Percentiles rank a stretch among this genome's conserved stretches.
Evolutionary conservation across 1,140 invertebrate species (phyloP).

Genomic region (Bradynema listronoti): DNA sequence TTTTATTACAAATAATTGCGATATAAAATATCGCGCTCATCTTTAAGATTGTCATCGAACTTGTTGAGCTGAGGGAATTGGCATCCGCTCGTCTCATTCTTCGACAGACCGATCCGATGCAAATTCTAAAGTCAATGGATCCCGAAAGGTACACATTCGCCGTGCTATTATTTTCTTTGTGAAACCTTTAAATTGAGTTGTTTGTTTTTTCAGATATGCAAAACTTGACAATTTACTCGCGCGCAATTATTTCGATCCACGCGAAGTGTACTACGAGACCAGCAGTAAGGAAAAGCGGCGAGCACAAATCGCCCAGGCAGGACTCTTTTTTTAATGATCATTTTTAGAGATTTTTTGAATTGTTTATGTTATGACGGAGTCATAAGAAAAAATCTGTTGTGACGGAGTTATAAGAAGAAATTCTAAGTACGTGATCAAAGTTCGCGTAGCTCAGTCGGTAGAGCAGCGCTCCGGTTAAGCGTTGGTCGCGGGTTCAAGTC

Average conservation of each 20-base stretch:
- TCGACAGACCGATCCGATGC: constrained; percentile 97
- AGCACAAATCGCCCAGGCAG: constrained; percentile 76
- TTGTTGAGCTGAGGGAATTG: constrained; percentile 91
- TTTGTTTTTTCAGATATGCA: constrained; percentile 60
- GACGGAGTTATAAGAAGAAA: too few relatives aligned
- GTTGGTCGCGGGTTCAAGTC: too few relatives aligned
- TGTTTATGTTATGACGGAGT: too few relatives aligned
- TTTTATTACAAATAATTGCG: neutral
- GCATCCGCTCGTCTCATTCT: constrained; percentile 91
- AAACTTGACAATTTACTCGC: constrained; percentile 83
- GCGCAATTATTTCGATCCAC: constrained; percentile 91
- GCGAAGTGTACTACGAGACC: constrained; percentile 92
- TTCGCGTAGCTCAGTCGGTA: too few relatives aligned
- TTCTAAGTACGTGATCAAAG: too few relatives aligned
- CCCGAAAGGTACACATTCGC: constrained; percentile 78
- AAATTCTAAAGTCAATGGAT: constrained; percentile 92
- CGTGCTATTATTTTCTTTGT: constrained; percentile 54
- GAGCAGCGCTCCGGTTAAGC: too few relatives aligned
- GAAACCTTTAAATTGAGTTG: neutral
- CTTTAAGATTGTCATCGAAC: constrained; percentile 83
- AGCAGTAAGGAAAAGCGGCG: constrained; percentile 89
- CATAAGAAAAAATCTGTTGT: too few relatives aligned
- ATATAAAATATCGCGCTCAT: constrained; percentile 3
- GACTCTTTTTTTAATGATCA: too few relatives aligned
- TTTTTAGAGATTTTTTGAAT: too few relatives aligned